Base-by-base conservation (phyloP, 2,888 invertebrate genomes). In the Charanyca ferruginea region DNA sequence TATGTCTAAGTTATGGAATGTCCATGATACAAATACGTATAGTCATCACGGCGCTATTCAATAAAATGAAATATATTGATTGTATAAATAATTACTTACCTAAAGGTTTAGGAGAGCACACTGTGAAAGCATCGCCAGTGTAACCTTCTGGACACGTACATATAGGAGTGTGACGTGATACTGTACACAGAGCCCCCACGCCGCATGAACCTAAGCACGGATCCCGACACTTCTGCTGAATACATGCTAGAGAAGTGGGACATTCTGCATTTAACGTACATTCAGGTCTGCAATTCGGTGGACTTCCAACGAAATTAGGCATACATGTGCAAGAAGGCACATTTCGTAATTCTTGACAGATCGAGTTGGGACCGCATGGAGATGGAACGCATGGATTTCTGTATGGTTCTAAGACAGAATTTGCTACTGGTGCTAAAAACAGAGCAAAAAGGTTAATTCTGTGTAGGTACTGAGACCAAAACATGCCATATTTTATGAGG, bases 191-290 rank as follows among this genome's bases (percentile, higher is more conserved):
- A 52, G 97, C 96, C 74, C 93, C 90, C 60, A 96, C 90, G 58
- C 97, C 97, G 79, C 97, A 98, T 61, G 97, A 96, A 18, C 97
- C 97, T 41, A 95, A 96, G 84, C 98, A 98, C 48, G 97, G 97
- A 90, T 98, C 97, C 66, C 95, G 95, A 87, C 98, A 98, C 90
- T 97, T 97, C 83, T 97, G 97, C 83, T 96, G 96, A 48, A 97
- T 96, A 85, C 98, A 98, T 42, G 97, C 97, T 85, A 95, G 95
- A 71, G 96, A 95, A 71, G 96, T 96, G 49, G 96, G 89, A 89
- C 98, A 98, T 86, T 98, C 98, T 18, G 96, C 96, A 87, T 97
- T 97, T 18, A 97, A 96, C 0, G 96, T 95, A 91, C 97, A 98
- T 89, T 98, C 97, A 3, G 97, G 97, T 73, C 96, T 96, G 83